phyloP scores from a whole-genome alignment of 2,888 invertebrate genomes.

The Seira musarum region DNA sequence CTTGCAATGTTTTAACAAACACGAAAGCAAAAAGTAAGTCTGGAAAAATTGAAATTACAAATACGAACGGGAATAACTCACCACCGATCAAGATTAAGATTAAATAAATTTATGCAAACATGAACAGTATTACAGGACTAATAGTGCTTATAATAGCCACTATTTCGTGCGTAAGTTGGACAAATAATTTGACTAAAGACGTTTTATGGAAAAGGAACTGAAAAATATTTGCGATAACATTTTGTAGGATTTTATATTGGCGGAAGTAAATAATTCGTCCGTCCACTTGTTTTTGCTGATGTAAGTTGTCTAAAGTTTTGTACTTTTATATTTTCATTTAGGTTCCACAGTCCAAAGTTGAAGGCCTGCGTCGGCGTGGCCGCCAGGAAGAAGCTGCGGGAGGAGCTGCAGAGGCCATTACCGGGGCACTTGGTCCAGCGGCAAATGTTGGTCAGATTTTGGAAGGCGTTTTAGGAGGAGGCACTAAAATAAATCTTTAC shows the following conservation, averaged over 20 bases:
- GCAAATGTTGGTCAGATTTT: neutral
- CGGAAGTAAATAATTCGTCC: neutral
- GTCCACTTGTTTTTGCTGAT: constrained; percentile 16
- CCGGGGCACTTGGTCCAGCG: neutral
- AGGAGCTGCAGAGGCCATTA: neutral
- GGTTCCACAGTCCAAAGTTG: constrained; percentile 39
- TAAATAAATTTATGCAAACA: too few relatives aligned
- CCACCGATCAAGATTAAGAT: neutral
- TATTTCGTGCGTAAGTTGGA: neutral
- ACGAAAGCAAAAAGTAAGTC: neutral
- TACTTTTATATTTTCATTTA: neutral
- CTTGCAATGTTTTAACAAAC: neutral
- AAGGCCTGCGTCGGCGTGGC: constrained; percentile 11
- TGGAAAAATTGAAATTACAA: neutral
- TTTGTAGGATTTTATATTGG: neutral
- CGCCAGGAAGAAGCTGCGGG: neutral
- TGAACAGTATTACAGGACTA: neutral
- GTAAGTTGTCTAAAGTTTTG: neutral
- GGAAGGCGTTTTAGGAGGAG: constrained; percentile 18
- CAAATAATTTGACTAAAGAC: neutral
- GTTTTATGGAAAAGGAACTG: neutral
- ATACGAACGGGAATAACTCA: neutral
- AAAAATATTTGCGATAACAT: neutral
- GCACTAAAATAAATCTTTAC: too few relatives aligned
- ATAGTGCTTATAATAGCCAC: neutral